These are phyloP conservation scores for Caenorhabditis imperialis DNA, from an alignment of 2,888 invertebrate genomes.

Conservation along the genomic window DNA sequence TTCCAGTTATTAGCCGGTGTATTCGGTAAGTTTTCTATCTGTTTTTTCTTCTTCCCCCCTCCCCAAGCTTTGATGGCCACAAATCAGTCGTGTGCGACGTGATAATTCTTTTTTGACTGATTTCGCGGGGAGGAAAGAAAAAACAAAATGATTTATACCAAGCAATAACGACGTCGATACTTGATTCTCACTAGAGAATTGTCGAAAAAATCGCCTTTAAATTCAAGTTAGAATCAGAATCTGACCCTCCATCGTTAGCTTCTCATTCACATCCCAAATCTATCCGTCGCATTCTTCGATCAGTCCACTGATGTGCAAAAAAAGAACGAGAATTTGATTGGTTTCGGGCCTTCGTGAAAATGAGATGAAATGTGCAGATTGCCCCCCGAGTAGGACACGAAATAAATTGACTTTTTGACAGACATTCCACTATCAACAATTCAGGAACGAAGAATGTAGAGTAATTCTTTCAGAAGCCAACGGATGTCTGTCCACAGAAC, in stretches of 20 bases:
- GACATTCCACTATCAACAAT: no score
- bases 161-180: no score
- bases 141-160: no score
- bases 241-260: conserved; percentile 5
- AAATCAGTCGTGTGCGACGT: conserved; percentile 30
- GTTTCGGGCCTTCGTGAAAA: conserved; percentile 42
- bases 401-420: conserved; percentile 23
- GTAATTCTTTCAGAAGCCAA: conserved; percentile 34
- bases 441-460: no score
- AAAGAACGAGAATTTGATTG: conserved; percentile 47
- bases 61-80: conserved; percentile 3
- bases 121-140: conserved; percentile 28
- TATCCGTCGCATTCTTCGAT: conserved; percentile 8
- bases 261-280: conserved; percentile 7
- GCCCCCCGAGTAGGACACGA: conserved; percentile 22
- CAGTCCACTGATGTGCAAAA: conserved; percentile 27
- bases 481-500: conserved; percentile 37
- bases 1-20: conserved; percentile 35
- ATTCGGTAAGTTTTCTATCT: conserved; percentile 25
- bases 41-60: neutral
- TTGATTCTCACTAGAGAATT: no score
- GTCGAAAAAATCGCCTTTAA: no score
- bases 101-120: conserved; percentile 49
- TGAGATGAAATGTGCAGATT: conserved; percentile 48
- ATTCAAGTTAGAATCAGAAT: neutral